Evolutionary conservation across 2,888 invertebrate species (phyloP), one percentile per base, ranked within the genome.

Genomic region (Boloria euphrosyne): DNA sequence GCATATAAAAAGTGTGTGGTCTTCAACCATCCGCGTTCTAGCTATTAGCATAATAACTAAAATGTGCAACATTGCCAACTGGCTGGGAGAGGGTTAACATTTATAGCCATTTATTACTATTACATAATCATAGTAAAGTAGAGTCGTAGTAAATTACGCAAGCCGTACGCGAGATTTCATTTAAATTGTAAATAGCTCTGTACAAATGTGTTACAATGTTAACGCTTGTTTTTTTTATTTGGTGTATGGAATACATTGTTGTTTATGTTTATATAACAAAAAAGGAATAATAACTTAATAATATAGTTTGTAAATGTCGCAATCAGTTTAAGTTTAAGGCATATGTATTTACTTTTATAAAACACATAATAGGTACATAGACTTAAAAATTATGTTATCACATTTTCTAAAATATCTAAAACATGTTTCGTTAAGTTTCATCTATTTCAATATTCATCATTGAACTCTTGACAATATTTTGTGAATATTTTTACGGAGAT

Each of bases 111-210:
- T 66, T 62, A 57, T 64, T 62, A 65, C 63, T 55, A 57, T 71
- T 71, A 60, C 62, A 60, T 66, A 69, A 71, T 64, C 51, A 64
- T 64, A 66, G 62, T 68, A 60, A 63, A 66, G 51, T 60, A 65
- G 62, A 54, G 62, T 65, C 51, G 62, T 66, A 66, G 62, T 69
- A 68, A 73, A 69, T 73, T 71, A 54, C 69, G 70, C 66, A 71
- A 71, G 57, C 7, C 62, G 57, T 61, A 66, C 66, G 65, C 55
- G 67, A 69, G 55, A 69, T 66, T 69, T 65, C 55, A 70, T 73
- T 68, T 66, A 68, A 71, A 73, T 67, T 70, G 69, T 66, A 69
- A 70, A 73, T 69, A 43, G 64, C 66, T 49, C 51, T 46, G 47
- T 38, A 55, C 57, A 68, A 66, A 71, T 70, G 66, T 70, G 61